These are phyloP conservation scores for Mormyrops boulengeri DNA, from an alignment of 2,797 vertebrate genomes.

Conservation along the genomic window DNA sequence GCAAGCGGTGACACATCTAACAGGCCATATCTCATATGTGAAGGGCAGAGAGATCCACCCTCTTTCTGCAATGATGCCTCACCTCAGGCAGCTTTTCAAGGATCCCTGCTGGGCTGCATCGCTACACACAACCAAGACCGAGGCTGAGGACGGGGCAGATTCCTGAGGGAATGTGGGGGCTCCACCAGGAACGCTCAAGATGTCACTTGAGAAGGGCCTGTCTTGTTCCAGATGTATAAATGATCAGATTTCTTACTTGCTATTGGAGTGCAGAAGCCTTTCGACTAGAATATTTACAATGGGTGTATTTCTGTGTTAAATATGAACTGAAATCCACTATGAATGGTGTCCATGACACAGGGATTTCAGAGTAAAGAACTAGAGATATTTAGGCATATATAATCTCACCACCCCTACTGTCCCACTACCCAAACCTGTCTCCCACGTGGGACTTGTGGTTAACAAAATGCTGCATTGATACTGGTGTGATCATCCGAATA, in stretches of 20 bases:
- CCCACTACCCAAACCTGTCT: background rate
- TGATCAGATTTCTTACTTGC: background rate
- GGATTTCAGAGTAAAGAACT: background rate
- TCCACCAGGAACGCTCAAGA: background rate
- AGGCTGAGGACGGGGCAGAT: background rate
- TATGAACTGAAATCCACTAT: background rate
- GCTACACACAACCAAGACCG: background rate
- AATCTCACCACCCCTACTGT: background rate
- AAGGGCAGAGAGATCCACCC: background rate
- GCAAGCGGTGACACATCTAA: background rate
- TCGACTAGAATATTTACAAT: background rate
- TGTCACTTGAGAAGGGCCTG: background rate
- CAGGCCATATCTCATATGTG: background rate
- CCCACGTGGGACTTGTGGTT: background rate
- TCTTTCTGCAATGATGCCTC: background rate
- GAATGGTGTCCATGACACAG: background rate
- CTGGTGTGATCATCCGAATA: background rate
- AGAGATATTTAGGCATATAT: background rate
- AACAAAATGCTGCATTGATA: background rate
- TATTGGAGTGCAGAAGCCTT: background rate
- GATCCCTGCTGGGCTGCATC: background rate
- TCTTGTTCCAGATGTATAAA: background rate
- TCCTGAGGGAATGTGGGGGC: background rate
- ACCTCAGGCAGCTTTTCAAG: background rate
- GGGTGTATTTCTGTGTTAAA: background rate